Evolutionary conservation across 2,113 vertebrate species (phyloP), one percentile per base, ranked within the genome.

Genomic region (Centropus bengalensis): DNA sequence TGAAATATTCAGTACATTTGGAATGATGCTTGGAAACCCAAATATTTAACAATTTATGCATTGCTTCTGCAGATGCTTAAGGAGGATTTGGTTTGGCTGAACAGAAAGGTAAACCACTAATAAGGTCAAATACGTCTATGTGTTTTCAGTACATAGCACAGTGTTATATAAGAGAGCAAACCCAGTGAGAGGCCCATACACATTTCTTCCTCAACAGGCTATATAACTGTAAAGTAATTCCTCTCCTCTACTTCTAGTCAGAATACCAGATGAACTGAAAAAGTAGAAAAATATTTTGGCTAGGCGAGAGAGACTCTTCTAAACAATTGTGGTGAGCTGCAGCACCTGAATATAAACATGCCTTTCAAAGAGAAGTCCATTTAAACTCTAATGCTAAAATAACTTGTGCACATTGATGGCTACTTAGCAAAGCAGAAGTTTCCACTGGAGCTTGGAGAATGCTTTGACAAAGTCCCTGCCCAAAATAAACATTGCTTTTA

Each of bases 1-100:
- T 91, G 71, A 95, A 91, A 91, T 95, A 95, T 77, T 92, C 54
- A 80, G 68, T 67, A 63, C 26, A 42, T 93, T 92, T 91, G 82
- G 69, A 97, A 76, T 63, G 40, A 82, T 54, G 38, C 23, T 80
- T 89, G 75, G 59, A 95, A 95, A 89, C 32, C 30, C 32, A 89
- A 89, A 87, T 88, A 86, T 85, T 92, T 93, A 82, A 91, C 74
- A 82, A 87, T 91, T 85, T 77, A 79, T 87, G 33, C 54, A 58
- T 80, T 4, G 1, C 26, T 91, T 94, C 47, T 89, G 59, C 59
- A 91, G 70, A 67, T 55, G 11, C 32, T 83, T 93, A 83, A 63
- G 63, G 70, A 87, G 62, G 63, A 91, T 90, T 92, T 75, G 16
- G 63, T 87, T 73, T 86, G 26, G 28, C 28, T 86, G 76, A 91